Evolutionary conservation across 2,888 invertebrate genomes (phyloP), one percentile per base, ranked within the genome.

Genomic region (Tethea ocularis): DNA sequence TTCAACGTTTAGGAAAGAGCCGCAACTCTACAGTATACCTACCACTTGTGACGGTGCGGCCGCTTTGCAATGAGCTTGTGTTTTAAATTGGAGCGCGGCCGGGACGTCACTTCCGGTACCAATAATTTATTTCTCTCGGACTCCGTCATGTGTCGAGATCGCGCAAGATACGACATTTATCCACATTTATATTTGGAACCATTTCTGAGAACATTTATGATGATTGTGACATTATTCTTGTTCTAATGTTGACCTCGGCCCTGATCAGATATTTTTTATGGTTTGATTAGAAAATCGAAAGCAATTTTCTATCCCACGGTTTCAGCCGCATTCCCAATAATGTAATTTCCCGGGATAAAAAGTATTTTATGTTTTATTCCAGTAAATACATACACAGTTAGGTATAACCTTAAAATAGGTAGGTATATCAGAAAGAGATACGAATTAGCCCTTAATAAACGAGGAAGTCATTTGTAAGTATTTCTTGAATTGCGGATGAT

Each of bases 101-200:
- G 86, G 81, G 83, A 90, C 92, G 92, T 91, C 91, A 91, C 87
- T 91, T 92, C 92, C 92, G 90, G 89, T 90, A 83, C 82, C 86
- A 88, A 91, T 92, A 88, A 90, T 88, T 91, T 90, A 90, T 88
- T 88, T 87, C 86, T 87, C 87, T 84, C 85, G 85, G 87, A 84
- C 89, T 87, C 87, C 84, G 84, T 86, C 88, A 85, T 83, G 80
- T 85, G 90, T 85, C 84, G 88, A 84, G 88, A 87, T 87, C 85
- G 87, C 82, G 87, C 82, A 83, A 82, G 86, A 88, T 86, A 86
- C 86, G 89, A 87, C 84, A 87, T 88, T 87, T 86, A 87, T 87
- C 83, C 84, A 84, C 79, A 75, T 87, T 87, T 89, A 90, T 83
- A 87, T 86, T 88, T 87, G 81, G 87, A 89, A 86, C 84, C 74